phyloP scores from a whole-genome alignment of 1,140 invertebrate genomes.

The Phymorhynchus buccinoides region DNA sequence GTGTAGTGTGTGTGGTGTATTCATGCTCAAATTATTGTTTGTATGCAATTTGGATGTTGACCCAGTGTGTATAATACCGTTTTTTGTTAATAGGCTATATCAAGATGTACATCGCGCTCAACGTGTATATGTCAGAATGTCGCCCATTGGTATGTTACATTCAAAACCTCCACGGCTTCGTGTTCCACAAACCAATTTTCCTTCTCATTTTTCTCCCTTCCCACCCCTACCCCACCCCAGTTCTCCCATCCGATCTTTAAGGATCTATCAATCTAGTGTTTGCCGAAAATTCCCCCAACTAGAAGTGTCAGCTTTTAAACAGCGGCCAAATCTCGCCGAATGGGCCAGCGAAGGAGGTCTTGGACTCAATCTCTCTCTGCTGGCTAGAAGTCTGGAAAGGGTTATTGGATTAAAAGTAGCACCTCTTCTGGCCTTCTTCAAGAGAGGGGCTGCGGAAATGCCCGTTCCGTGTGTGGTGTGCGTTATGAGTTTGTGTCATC shows the following conservation, averaged over 20 bases:
- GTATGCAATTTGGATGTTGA: no score
- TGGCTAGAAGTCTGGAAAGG: neutral
- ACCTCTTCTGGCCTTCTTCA: constrained; percentile 20
- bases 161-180: neutral
- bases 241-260: constrained; percentile 19
- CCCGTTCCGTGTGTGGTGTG: constrained; percentile 25
- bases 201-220: neutral
- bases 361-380: no score
- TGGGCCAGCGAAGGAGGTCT: constrained; percentile 32
- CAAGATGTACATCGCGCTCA: no score
- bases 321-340: constrained; percentile 28
- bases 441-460: neutral
- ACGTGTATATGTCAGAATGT: no score
- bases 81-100: no score
- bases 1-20: no score
- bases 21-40: no score
- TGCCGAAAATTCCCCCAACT: constrained; percentile 33
- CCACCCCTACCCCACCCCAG: neutral
- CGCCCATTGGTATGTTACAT: neutral
- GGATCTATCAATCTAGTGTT: constrained; percentile 41
- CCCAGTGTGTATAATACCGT: no score
- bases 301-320: constrained; percentile 32
- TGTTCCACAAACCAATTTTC: neutral
- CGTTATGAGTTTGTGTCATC: constrained; percentile 35
- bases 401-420: constrained; percentile 35